Evolutionary conservation across 2,888 invertebrate genomes (phyloP).

Genomic region (Vesta saturnalis): DNA sequence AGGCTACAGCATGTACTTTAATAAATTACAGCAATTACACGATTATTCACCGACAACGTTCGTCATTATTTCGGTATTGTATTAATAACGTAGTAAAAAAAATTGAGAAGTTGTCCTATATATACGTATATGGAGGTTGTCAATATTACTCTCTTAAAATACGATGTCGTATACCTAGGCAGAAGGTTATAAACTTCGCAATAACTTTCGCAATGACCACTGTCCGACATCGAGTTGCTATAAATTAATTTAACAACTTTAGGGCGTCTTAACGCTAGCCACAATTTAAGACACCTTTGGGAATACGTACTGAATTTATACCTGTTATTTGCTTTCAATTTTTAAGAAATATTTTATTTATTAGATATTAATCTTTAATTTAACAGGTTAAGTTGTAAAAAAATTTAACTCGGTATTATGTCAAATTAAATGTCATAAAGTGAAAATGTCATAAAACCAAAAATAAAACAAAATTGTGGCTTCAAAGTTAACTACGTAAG

Average conservation of each 20-base stretch:
- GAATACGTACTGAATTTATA: slow-evolving; percentile 50
- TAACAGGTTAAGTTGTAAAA: neutral
- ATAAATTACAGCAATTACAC: slow-evolving; percentile 34
- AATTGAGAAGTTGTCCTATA: too few species aligned
- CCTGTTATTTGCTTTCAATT: slow-evolving; percentile 15
- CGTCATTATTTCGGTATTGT: too few species aligned
- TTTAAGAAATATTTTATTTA: neutral
- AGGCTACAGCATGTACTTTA: slow-evolving; percentile 14
- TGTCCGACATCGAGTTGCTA: slow-evolving; percentile 57
- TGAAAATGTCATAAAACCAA: too few species aligned
- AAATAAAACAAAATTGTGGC: too few species aligned
- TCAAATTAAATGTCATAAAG: too few species aligned
- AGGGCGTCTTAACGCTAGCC: slow-evolving; percentile 58
- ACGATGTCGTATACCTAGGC: slow-evolving; percentile 30
- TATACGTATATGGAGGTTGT: slow-evolving; percentile 20
- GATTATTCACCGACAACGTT: slow-evolving; percentile 25
- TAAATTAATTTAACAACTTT: slow-evolving; percentile 65
- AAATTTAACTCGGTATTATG: too few species aligned
- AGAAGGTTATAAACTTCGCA: slow-evolving; percentile 41
- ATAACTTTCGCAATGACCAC: slow-evolving; percentile 62
- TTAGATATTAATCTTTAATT: neutral
- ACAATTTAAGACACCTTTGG: slow-evolving; percentile 60
- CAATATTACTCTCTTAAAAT: slow-evolving; percentile 28
- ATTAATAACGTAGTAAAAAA: too few species aligned
- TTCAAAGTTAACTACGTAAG: too few species aligned